Evolutionary conservation across 2,113 vertebrate species (phyloP), one percentile per base, ranked within the genome.

Genomic region (Cranoglanis bouderius): DNA sequence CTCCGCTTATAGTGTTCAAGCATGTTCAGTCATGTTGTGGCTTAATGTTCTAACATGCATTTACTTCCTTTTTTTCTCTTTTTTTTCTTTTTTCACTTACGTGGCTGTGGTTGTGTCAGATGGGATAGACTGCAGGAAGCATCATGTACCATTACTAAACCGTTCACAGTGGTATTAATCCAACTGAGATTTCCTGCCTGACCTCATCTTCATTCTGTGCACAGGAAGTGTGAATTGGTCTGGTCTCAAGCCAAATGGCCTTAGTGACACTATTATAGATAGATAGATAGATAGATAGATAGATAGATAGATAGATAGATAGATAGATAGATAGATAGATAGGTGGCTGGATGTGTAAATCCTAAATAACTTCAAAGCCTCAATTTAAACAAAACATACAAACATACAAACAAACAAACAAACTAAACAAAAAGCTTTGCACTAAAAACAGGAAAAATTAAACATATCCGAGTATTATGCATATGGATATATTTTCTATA

Each of bases 131-230:
- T 74, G 87, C 24, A 83, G 35, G n/a, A 72, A 84, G 38, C 87
- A 83, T 80, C 61, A 70, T 82, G 61, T 72, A 26, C 19, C 80
- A 65, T 88, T 57, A 40, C 24, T 46, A 59, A 72, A 19, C 51
- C 10, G 6, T 72, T 82, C 32, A 82, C 63, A 21, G 35, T 72
- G 80, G 35, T 53, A 74, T 59, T 49, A 83, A 55, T 88, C 63
- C 65, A 46, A 38, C 51, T 74, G 87, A 83, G 72, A 88, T 81
- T 72, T 87, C 63, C 86, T 87, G 78, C 78, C 78, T 87, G 78
- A 82, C 63, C 49, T 88, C 63, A 88, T 82, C 35, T 24, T 87
- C 49, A 87, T 78, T 59, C 49, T 46, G 32, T 65, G 19, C 51
- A 70, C 78, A 72, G 80, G 78, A 87, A 70, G 13, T 72, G 4